phyloP scores from a whole-genome alignment of 2,888 invertebrate species.

The Tachystola acroxantha region DNA sequence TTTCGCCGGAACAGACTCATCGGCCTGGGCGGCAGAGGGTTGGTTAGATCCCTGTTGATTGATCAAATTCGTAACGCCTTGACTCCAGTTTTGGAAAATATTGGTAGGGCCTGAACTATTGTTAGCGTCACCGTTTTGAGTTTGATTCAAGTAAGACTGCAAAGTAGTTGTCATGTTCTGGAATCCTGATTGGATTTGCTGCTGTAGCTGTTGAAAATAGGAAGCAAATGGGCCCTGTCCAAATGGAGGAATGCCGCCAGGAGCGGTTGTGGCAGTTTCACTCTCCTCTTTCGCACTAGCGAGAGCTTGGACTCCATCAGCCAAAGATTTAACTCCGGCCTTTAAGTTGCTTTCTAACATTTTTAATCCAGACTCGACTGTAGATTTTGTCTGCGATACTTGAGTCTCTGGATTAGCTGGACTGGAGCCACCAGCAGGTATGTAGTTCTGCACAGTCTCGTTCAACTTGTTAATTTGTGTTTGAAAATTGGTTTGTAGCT shows the following conservation, averaged over 20 bases:
- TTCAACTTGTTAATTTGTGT: constrained; percentile 49
- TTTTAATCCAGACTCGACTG: constrained; percentile 23
- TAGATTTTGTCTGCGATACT: constrained; percentile 21
- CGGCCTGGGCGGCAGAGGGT: not conserved
- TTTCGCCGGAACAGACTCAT: constrained; percentile 5
- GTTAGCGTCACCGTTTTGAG: constrained; percentile 3
- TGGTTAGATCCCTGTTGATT: constrained; percentile 9
- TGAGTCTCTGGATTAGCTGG: constrained; percentile 15
- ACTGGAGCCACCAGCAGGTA: constrained; percentile 24
- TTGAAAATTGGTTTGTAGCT: constrained; percentile 40
- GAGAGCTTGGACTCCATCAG: constrained; percentile 43
- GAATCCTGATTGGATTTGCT: constrained; percentile 9
- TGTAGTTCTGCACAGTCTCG: constrained; percentile 37
- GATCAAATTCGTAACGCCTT: constrained; percentile 21
- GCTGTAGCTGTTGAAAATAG: constrained; percentile 6
- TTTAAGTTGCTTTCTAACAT: constrained; percentile 46
- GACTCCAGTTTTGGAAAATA: constrained; percentile 13
- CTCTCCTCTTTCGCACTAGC: constrained; percentile 26
- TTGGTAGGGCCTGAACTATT: constrained; percentile 8
- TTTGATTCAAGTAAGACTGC: not conserved
- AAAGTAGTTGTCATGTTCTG: constrained; percentile 17
- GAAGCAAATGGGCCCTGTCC: constrained; percentile 1
- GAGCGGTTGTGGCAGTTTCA: constrained; percentile 10
- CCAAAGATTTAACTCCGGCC: constrained; percentile 39
- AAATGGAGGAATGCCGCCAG: too few relatives aligned